Base-by-base conservation (phyloP, 2,113 vertebrate species). In the Tachysurus vachellii region DNA sequence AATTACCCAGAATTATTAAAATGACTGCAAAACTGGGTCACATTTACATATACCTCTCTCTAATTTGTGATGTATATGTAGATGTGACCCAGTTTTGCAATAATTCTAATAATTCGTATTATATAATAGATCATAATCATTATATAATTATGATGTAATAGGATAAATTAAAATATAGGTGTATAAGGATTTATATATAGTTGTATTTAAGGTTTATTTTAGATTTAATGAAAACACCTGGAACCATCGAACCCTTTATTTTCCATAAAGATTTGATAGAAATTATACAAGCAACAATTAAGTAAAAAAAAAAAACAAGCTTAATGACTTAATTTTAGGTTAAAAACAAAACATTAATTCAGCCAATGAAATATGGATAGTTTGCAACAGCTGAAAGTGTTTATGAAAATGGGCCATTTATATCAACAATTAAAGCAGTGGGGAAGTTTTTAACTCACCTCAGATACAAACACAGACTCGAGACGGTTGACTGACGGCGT, bases 381-480 rank as follows among this genome's bases (percentile, higher is more conserved):
- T 64, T 13, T 64, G 26, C 5, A 3, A 64, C 62, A 68, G 28
- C 66, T 31, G 28, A n/a, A n/a, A n/a, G n/a, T 28, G 36, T 28
- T 36, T 70, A 17, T 6, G 28, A 36, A 70, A 70, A 70, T 31
- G 28, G 28, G 13, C 5, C 14, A 66, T 70, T 7, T 70, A 9
- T 19, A 36, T 70, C 16, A 1, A 7, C 54, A 75, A 17, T 59
- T 62, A 80, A 54, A 47, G 23, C 19, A 23, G 17, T 36, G 36
- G 4, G 1, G 54, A 80, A 80, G 77, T 61, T 59, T 21, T 42
- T 1, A 70, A 86, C 85, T 80, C 85, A 86, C 85, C 76, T 80
- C 47, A 31, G 16, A 0, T 5, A 17, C 17, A 31, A 3, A 17
- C n/a, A 23, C 16, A 5, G 1, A 21, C 19, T 62, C 36, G 13